Evolutionary conservation across 2,113 vertebrate genomes (phyloP), one percentile per base, ranked within the genome.

Genomic region (Tetrax tetrax): DNA sequence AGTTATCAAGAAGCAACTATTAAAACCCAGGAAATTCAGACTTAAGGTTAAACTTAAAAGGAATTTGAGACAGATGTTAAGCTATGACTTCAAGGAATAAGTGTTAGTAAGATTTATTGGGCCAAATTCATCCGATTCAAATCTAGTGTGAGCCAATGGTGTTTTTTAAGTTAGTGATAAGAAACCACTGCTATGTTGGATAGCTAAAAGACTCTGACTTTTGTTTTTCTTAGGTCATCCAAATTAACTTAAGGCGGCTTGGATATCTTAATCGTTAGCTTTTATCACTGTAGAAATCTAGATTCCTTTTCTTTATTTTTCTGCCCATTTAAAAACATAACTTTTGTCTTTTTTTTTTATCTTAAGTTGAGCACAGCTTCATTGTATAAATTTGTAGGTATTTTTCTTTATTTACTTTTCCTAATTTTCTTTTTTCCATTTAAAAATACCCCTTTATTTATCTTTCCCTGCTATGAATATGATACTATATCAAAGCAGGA

Each of bases 41-140:
- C 28, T 90, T 94, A 77, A 92, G 56, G 65, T 76, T 92, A 71
- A 92, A 91, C 51, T 87, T 95, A 57, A 91, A 87, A 95, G 45
- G 79, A 86, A 69, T 72, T 77, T 84, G 56, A 85, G 72, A 78
- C 64, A 90, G 38, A 89, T 92, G 29, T 71, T 95, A 78, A 31
- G 18, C 65, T 37, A 33, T 82, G 75, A 95, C 75, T 90, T 97
- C 68, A 91, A 96, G 71, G 43, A 96, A 41, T 48, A 95, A 83
- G 84, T 90, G 92, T 88, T 87, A 85, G 24, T 41, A 83, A 96
- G 93, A 95, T 91, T 92, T 96, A 96, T 74, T 84, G 35, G 38
- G 75, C 23, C 66, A 95, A 89, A 96, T 91, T 80, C 28, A 88
- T 91, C n/a, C 0, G 0, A 64, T 74, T 77, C 91, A 92, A 93